Evolutionary conservation across 2,113 vertebrate genomes (phyloP).

Genomic region (Nyctibius bracteatus): DNA sequence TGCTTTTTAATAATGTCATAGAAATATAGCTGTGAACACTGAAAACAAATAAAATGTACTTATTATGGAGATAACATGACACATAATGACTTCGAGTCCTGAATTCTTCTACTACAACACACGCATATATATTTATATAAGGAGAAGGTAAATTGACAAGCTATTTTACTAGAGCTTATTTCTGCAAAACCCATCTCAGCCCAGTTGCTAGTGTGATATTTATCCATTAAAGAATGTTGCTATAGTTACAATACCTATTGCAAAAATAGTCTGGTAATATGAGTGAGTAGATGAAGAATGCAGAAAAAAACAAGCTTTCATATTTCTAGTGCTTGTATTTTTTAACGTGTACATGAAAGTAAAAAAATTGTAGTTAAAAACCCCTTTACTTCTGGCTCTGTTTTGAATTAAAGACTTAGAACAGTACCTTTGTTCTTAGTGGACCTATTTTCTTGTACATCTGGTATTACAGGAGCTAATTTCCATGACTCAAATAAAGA

Average conservation of each 20-base stretch:
- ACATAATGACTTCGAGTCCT: neutral
- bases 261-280: conserved; percentile 48
- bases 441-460: neutral
- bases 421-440: neutral
- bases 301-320: conserved; percentile 33
- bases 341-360: neutral
- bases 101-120: neutral
- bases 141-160: neutral
- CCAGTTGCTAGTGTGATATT: conserved; percentile 30
- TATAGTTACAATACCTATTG: conserved; percentile 55
- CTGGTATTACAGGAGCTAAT: neutral
- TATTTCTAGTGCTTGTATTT: conserved; percentile 2
- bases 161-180: conserved; percentile 14
- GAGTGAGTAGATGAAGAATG: conserved; percentile 1
- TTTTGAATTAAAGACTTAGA: conserved; percentile 1
- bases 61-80: neutral
- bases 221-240: conserved; percentile 59
- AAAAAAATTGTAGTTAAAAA: neutral
- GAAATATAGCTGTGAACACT: neutral
- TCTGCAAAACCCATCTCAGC: neutral
- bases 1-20: neutral
- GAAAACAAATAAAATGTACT: neutral
- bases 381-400: neutral
- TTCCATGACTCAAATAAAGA: neutral
- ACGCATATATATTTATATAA: neutral